A percentile compares a stretch with the other conserved stretches of the same genome.
Conservation (phyloP, 1,140 invertebrate genomes). For the Macrobrachium rosenbergii region DNA sequence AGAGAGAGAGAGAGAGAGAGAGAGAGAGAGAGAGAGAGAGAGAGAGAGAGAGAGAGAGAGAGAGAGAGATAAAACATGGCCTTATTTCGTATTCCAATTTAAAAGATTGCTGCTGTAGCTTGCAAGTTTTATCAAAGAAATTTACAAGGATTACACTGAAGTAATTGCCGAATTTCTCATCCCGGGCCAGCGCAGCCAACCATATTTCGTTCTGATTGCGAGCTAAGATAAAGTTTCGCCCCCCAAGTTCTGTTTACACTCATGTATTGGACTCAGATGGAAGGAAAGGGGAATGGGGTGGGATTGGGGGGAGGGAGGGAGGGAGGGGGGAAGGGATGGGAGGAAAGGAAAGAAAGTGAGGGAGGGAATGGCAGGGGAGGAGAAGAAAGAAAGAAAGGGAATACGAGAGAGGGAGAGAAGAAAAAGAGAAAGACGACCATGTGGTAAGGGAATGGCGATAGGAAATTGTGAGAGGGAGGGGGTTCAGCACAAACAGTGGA, state of each 20-base stretch:
- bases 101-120: constrained; percentile 50
- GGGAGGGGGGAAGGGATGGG: background rate
- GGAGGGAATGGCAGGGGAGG: background rate
- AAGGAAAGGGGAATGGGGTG: background rate
- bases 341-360: background rate
- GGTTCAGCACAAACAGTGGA: background rate
- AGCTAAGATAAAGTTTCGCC: constrained; percentile 40
- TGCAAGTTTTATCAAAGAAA: constrained; percentile 57
- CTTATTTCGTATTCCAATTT: constrained; percentile 59
- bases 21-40: constrained; percentile 1
- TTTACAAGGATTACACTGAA: constrained; percentile 52
- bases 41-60: background rate
- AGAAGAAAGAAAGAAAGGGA: background rate
- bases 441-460: background rate
- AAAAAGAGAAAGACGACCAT: background rate
- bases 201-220: constrained; percentile 42
- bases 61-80: constrained; percentile 41
- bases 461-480: background rate
- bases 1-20: constrained; percentile 1
- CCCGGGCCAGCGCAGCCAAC: constrained; percentile 30
- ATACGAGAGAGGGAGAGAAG: background rate
- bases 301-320: background rate
- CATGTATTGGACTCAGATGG: constrained; percentile 41
- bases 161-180: constrained; percentile 56
- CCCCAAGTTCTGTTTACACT: constrained; percentile 48